Evolutionary conservation across 2,888 invertebrate genomes (phyloP), one percentile per base, ranked within the genome.

Genomic region (Halictus quadricinctus): DNA sequence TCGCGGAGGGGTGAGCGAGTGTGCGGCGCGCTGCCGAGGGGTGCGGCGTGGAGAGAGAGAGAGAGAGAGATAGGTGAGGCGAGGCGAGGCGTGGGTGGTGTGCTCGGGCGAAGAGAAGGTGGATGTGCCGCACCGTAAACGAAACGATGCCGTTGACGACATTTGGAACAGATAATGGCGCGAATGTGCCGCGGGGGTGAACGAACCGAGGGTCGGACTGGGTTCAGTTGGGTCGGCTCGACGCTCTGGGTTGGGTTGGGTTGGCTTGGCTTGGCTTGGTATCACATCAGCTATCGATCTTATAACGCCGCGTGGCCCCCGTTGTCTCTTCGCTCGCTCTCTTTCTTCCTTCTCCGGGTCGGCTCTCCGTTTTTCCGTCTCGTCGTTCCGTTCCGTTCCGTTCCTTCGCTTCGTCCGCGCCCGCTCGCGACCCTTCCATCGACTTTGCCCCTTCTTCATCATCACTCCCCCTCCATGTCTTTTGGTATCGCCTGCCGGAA

Each of bases 271-370:
- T 87, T 91, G 93, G 93, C 79, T 93, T 91, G 94, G 93, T 94
- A 94, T 94, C 94, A 93, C 94, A 94, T 94, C 94, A 94, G 93
- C 94, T 94, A 94, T 94, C 94, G 94, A 94, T 94, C 94, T 94
- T 94, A 94, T 94, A 94, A 94, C 93, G 93, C 93, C 90, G 91
- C 90, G 91, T 91, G 89, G 91, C 92, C 92, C 90, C 92, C 91
- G 92, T 93, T 93, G 93, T 93, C 93, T 93, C 92, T 88, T 91
- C 91, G 90, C 92, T 85, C 88, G 86, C 80, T 76, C 85, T 88
- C 88, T 87, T 83, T 87, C 87, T 87, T 86, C 83, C 80, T 43
- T 70, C 73, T 72, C 79, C 36, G 29, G 54, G 54, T 60, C 72
- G 77, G 78, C 82, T 76, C 82, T 73, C 84, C 78, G 79, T 83